These are phyloP conservation scores for Parauchenoglanis ngamensis DNA, from an alignment of 2,797 vertebrate species.

Conservation along the genomic window DNA sequence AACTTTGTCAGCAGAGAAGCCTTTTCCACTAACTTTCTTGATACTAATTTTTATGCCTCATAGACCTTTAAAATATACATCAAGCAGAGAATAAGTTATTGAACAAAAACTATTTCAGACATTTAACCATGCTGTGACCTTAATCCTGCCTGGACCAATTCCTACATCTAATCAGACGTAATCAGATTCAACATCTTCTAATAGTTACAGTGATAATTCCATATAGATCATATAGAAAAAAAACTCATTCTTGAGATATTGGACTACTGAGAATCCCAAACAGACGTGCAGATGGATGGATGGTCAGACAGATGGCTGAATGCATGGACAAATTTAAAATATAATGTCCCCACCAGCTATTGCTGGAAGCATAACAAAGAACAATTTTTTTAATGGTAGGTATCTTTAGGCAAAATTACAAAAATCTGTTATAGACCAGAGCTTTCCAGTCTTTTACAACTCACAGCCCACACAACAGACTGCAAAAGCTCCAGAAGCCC, in stretches of 20 bases:
- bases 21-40: not conserved
- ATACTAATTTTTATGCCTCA: too few relatives aligned
- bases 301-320: not conserved
- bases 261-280: not conserved
- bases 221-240: not conserved
- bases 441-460: conserved; percentile 2
- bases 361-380: not conserved
- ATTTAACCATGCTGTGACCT: not conserved
- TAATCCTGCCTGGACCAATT: not conserved
- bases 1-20: not conserved
- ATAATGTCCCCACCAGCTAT: not conserved
- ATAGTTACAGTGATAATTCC: not conserved
- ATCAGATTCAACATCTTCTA: not conserved
- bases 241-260: not conserved
- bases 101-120: not conserved
- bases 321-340: not conserved
- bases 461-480: not conserved
- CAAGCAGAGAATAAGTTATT: not conserved
- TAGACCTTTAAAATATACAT: not conserved
- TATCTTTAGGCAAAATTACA: not conserved
- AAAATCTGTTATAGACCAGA: not conserved
- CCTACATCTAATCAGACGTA: not conserved
- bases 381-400: not conserved
- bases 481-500: not conserved
- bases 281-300: not conserved